These are phyloP conservation scores for Dicaeum eximium DNA, from an alignment of 2,113 vertebrate genomes.

Conservation along the genomic window DNA sequence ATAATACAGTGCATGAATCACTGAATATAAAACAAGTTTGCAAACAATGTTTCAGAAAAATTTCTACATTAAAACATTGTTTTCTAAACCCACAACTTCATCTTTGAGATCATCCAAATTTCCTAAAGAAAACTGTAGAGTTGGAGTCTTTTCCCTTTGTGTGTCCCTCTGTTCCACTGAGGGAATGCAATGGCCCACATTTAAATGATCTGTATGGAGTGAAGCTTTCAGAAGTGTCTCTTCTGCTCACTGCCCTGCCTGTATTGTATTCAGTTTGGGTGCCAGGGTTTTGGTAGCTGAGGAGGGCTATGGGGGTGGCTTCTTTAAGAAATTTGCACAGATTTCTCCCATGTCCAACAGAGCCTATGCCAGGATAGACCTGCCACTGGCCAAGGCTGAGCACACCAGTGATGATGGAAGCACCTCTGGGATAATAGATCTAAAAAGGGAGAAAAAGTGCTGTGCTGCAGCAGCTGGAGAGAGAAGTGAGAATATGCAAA, in stretches of 20 bases:
- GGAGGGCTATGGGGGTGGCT: neutral
- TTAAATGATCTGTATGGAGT: neutral
- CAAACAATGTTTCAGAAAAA: neutral
- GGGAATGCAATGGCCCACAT: neutral
- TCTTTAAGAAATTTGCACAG: neutral
- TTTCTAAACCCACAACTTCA: neutral
- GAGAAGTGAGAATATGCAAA: neutral
- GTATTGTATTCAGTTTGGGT: accelerated
- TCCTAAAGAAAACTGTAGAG: neutral
- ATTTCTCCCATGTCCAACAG: neutral
- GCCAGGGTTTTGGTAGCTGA: neutral
- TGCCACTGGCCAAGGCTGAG: neutral
- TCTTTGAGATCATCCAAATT: neutral
- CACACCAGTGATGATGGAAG: neutral
- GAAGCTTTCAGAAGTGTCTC: neutral
- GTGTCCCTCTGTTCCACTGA: neutral
- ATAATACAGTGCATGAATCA: neutral
- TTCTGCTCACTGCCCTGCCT: neutral
- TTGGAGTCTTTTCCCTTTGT: neutral
- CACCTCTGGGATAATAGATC: neutral
- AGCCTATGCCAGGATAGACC: neutral
- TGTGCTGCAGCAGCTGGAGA: neutral
- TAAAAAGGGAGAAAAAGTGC: neutral
- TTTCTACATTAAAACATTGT: neutral
- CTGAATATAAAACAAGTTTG: neutral